Evolutionary conservation across 2,797 vertebrate genomes (phyloP).

Genomic region (Halcyon chelicuti): DNA sequence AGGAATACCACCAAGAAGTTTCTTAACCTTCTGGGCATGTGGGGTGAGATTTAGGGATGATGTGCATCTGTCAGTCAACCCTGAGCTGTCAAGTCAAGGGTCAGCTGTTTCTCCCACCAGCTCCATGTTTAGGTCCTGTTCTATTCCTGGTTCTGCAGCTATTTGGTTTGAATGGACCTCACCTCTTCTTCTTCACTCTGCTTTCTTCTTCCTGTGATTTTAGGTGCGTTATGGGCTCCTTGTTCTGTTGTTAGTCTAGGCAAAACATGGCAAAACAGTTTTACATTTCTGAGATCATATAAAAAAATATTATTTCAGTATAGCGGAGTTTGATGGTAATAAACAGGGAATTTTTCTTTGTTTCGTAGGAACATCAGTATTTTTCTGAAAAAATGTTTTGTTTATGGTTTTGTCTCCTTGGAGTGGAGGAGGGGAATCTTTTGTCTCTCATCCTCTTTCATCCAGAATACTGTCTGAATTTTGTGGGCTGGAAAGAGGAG

Average conservation of each 20-base stretch:
- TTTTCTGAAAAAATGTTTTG: neutral
- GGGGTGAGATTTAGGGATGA: neutral
- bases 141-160: neutral
- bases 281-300: neutral
- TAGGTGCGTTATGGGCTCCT: neutral
- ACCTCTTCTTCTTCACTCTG: neutral
- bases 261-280: neutral
- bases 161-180: neutral
- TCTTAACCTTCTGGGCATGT: neutral
- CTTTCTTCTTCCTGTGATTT: neutral
- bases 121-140: neutral
- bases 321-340: neutral
- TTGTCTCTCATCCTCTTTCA: neutral
- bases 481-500: neutral
- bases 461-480: neutral
- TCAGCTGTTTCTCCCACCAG: neutral
- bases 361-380: neutral
- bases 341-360: neutral
- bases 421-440: neutral
- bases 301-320: neutral
- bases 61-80: fast-evolving
- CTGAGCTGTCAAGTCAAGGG: neutral
- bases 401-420: neutral
- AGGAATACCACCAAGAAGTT: neutral
- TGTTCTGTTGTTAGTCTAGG: neutral